Conservation (phyloP, 2,888 invertebrate genomes). For the Rhorus exstirpatorius region DNA sequence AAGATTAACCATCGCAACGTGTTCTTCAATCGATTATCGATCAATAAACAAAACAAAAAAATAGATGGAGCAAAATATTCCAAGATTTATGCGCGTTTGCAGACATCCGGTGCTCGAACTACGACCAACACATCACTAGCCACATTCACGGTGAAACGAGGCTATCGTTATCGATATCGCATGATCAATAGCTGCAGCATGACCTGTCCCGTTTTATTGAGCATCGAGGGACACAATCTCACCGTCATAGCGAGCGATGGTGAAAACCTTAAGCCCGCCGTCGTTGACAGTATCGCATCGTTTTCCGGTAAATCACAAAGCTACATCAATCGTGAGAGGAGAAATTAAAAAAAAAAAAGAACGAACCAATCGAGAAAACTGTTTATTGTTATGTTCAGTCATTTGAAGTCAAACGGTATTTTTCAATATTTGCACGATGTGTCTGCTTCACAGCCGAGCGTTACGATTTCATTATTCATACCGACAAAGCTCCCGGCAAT, state of each 20-base stretch:
- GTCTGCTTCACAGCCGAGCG: slow-evolving; percentile 87
- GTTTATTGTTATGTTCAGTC: slow-evolving; percentile 72
- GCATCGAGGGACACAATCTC: slow-evolving; percentile 87
- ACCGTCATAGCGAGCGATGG: slow-evolving; percentile 87
- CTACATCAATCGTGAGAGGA: neutral
- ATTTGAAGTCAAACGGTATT: too few species aligned
- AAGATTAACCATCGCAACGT: too few species aligned
- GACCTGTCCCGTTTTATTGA: slow-evolving; percentile 87
- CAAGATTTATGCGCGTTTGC: neutral
- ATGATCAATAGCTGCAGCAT: slow-evolving; percentile 88
- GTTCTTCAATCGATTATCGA: too few species aligned
- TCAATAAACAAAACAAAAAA: too few species aligned
- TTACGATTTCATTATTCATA: slow-evolving; percentile 88
- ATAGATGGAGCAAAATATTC: neutral
- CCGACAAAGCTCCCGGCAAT: slow-evolving; percentile 84
- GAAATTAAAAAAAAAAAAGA: slow-evolving; percentile 86
- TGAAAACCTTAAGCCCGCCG: slow-evolving; percentile 86
- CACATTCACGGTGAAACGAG: slow-evolving; percentile 83
- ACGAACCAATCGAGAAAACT: slow-evolving; percentile 79
- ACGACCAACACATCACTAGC: slow-evolving; percentile 76
- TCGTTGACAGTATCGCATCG: slow-evolving; percentile 85
- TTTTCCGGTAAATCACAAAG: slow-evolving; percentile 86
- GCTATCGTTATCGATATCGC: slow-evolving; percentile 87
- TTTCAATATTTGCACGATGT: too few species aligned
- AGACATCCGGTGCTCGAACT: slow-evolving; percentile 74